Evolutionary conservation across 1,140 invertebrate species (phyloP).

Genomic region (Lasaia peninsularis): DNA sequence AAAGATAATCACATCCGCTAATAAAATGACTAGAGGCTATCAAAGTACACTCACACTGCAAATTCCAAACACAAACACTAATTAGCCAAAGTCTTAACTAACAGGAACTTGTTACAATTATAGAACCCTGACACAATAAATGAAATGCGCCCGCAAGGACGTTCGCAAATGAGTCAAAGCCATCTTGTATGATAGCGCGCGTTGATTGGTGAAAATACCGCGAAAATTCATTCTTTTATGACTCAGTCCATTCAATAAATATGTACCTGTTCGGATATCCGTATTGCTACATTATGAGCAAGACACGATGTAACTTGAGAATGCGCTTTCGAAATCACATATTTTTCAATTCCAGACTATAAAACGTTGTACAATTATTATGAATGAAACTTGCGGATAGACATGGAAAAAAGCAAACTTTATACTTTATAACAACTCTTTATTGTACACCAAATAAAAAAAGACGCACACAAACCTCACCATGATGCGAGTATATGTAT

Average conservation of each 20-base stretch:
- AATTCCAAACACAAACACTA: conserved; percentile 5
- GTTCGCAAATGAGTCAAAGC: conserved; percentile 40
- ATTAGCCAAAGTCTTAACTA: conserved; percentile 25
- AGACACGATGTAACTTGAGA: background rate
- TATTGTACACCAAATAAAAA: too few species aligned
- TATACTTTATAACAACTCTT: too few species aligned
- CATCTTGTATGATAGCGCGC: conserved; percentile 23
- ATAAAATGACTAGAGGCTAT: conserved; percentile 6
- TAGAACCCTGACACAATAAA: conserved; percentile 28
- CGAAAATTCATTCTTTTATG: background rate
- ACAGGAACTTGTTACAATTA: conserved; percentile 1
- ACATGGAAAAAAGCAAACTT: too few species aligned
- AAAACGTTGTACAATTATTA: too few species aligned
- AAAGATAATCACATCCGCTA: conserved; percentile 5
- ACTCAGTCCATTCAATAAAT: background rate
- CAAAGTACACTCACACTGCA: conserved; percentile 5
- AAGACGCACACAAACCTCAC: too few species aligned
- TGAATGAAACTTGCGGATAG: too few species aligned
- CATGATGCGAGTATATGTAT: too few species aligned
- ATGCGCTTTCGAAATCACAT: background rate
- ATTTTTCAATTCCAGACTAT: too few species aligned
- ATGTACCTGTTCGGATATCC: conserved; percentile 1
- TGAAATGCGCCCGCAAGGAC: conserved; percentile 34
- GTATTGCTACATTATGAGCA: background rate
- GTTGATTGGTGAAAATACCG: background rate